phyloP scores from a whole-genome alignment of 2,888 invertebrate genomes.

The Diogma glabrata region DNA sequence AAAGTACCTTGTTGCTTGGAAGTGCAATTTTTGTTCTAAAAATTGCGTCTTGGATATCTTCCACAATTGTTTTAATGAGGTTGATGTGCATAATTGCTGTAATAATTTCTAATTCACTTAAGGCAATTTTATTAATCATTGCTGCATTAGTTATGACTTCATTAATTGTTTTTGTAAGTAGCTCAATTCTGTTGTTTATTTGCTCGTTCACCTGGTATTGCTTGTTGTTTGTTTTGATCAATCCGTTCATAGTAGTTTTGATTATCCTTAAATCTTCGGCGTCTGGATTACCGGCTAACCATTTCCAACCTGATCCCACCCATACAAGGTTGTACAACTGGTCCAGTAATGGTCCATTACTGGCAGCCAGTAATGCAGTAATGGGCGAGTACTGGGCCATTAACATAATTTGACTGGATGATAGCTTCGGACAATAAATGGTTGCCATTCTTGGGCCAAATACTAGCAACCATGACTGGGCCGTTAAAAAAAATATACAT shows the following conservation, averaged over 20 bases:
- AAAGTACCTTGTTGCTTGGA: no score
- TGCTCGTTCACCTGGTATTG: not conserved
- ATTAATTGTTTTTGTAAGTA: not conserved
- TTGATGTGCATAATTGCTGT: not conserved
- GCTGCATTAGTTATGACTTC: not conserved
- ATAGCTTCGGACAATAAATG: no score
- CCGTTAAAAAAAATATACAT: no score
- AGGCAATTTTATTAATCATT: not conserved
- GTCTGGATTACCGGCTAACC: no score
- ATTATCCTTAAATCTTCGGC: not conserved
- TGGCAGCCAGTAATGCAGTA: no score
- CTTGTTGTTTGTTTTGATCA: not conserved
- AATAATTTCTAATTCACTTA: not conserved
- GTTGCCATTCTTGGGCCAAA: no score
- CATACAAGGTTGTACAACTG: no score
- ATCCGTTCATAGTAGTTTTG: not conserved
- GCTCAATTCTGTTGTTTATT: not conserved
- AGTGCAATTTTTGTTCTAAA: no score
- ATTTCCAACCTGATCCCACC: not conserved
- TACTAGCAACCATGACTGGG: no score
- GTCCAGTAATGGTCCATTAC: no score
- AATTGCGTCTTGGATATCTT: not conserved
- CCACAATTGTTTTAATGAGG: not conserved
- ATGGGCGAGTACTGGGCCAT: no score
- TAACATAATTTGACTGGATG: no score